Evolutionary conservation across 2,797 vertebrate species (phyloP), one percentile per base, ranked within the genome.

Genomic region (Apogon hyalosoma): DNA sequence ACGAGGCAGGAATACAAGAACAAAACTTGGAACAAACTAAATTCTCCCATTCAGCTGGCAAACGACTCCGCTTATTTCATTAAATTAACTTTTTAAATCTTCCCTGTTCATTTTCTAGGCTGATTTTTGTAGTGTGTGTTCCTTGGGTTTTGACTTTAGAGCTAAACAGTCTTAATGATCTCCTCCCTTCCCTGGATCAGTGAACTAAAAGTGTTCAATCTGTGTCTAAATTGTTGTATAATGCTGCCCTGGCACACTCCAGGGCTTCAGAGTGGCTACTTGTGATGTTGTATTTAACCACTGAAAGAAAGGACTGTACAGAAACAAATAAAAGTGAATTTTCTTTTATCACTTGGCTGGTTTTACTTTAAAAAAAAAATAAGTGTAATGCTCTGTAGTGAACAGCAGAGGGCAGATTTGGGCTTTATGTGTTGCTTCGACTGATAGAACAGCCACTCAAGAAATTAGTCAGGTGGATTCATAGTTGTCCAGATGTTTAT

Each of bases 211-310:
- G 53, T 63, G 73, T 74, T 80, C 19, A 71, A 61, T 58, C 65
- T 69, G 66, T 79, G 72, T 75, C 58, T 36, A 55, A 77, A 54
- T 69, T 69, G 63, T 81, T 84, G 71, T 86, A 12, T 55, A 55
- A 68, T 13, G 45, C 63, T 61, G 59, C 79, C 67, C 70, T 80
- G 83, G 55, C 24, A 28, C 10, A 24, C 45, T 60, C 36, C 68
- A 21, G 75, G 66, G 74, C 75, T 36, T 69, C 59, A 3, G 48
- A 58, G 77, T 83, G 79, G 77, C 58, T 78, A 59, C 46, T 71
- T 78, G 83, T 88, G 63, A 54, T 68, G 70, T 80, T 86, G 82
- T 89, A 76, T 85, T 87, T 79, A 88, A 87, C 85, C 63, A 68
- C 55, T 82, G 67, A 74, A 77, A 57, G 70, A 43, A 59, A 60